These are phyloP conservation scores for Acipenser oxyrinchus DNA, from an alignment of 2,797 vertebrate species.

Conservation along the genomic window DNA sequence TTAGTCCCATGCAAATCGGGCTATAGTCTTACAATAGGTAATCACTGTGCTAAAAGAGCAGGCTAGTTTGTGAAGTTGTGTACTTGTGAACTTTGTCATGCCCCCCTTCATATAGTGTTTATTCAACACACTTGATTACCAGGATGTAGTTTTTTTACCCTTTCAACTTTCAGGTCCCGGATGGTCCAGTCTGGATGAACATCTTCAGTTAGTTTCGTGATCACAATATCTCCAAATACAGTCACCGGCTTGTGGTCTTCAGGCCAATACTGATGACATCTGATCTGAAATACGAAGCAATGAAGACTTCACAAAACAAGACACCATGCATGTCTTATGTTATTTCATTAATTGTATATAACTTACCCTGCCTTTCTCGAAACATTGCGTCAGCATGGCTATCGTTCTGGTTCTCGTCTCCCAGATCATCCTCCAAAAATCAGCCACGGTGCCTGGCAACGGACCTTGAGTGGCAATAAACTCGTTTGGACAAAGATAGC, in stretches of 20 bases:
- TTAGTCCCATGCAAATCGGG: no score
- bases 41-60: no score
- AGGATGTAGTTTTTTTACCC: conserved; percentile 56
- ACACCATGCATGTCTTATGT: neutral
- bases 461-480: conserved; percentile 97
- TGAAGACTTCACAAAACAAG: conserved; percentile 11
- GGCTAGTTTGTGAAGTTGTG: no score
- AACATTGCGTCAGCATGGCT: conserved; percentile 94
- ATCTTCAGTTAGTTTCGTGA: conserved; percentile 89
- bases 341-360: conserved; percentile 14
- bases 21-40: no score
- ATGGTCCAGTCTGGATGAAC: conserved; percentile 87
- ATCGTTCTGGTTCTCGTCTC: conserved; percentile 89
- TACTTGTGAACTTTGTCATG: no score
- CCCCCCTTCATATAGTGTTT: no score
- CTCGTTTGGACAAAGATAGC: conserved; percentile 95
- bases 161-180: conserved; percentile 89
- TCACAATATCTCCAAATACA: conserved; percentile 94
- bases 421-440: conserved; percentile 99
- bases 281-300: conserved; percentile 65
- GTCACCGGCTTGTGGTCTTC: conserved; percentile 96
- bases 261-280: conserved; percentile 97
- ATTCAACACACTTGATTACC: no score
- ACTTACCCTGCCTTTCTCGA: conserved; percentile 92
- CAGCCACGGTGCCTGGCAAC: conserved; percentile 89